Percentiles rank a stretch among this genome's conserved stretches.
Conservation (phyloP, 2,888 invertebrate genomes). For the Zygothrica quintamaculata region DNA sequence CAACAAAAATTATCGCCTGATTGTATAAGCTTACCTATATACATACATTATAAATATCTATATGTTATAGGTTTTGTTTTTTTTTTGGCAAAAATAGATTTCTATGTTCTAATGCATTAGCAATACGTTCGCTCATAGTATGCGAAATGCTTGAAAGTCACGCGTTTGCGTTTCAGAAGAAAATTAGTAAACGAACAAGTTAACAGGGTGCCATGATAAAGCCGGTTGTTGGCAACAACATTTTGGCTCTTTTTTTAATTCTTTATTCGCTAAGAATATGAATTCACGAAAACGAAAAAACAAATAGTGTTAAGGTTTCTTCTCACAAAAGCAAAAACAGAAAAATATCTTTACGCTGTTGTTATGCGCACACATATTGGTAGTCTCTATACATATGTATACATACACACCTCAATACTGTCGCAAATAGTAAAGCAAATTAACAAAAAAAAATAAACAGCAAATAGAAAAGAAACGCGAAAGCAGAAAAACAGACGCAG, state of each 20-base stretch:
- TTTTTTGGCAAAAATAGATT: constrained; percentile 60
- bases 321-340: constrained; percentile 1
- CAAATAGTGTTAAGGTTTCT: constrained; percentile 22
- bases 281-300: constrained; percentile 12
- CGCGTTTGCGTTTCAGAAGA: constrained; percentile 44
- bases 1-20: constrained; percentile 57
- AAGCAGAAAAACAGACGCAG: constrained; percentile 23
- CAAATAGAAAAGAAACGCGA: not conserved
- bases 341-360: constrained; percentile 41
- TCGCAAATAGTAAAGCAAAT: constrained; percentile 8
- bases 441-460: too few species aligned
- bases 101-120: constrained; percentile 17
- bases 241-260: constrained; percentile 2
- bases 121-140: constrained; percentile 2
- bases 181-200: constrained; percentile 26
- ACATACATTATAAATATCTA: constrained; percentile 12
- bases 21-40: constrained; percentile 55
- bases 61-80: too few species aligned
- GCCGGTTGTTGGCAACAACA: constrained; percentile 41
- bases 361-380: constrained; percentile 40
- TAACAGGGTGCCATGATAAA: constrained; percentile 29
- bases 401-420: constrained; percentile 1
- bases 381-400: not conserved
- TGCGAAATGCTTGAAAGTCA: constrained; percentile 37
- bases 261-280: not conserved